Evolutionary conservation across 2,888 invertebrate genomes (phyloP), one percentile per base, ranked within the genome.

Genomic region (Phengaris alcon): DNA sequence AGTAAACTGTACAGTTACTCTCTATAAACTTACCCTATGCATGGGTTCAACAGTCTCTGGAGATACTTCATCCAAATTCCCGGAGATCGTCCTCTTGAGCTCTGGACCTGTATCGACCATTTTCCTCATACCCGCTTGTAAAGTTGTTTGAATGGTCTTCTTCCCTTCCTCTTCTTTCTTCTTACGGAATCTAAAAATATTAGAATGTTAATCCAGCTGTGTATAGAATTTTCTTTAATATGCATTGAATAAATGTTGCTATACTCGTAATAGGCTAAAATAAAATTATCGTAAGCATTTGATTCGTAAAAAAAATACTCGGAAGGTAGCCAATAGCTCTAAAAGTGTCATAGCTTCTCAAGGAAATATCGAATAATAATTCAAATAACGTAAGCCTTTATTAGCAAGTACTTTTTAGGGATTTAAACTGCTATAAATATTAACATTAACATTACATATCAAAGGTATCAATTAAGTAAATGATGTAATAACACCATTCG

Each of bases 21-120:
- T 3, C 8, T 57, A 3, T 0, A 10, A 68, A 79, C 87, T 94
- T 94, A 99, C 99, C 94, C 99, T 96, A 93, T 99, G 99, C 96
- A 98, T 98, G 72, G 99, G 99, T 89, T 99, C 99, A 73, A 98
- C 98, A 85, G 96, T 96, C 82, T 98, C 97, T 83, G 98, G 97
- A 76, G 97, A 95, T 75, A 98, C 94, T 83, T 99, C 98, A 82
- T 99, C 99, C 81, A 99, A 92, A 88, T 99, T 99, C 44, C 99
- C 99, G 55, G 99, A 99, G 82, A 99, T 99, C 44, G 99, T 98
- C 80, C 99, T 95, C 89, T 99, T 98, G 77, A 99, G 94, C 87
- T 99, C 99, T 0, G 99, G 99, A 0, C 99, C 99, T 75, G 99
- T 98, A 88, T 99, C 99, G 87, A 99, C 99, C 75, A 99, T 93